These are phyloP conservation scores for Arrhopalites spinosus DNA, from an alignment of 2,888 invertebrate species.

Conservation along the genomic window DNA sequence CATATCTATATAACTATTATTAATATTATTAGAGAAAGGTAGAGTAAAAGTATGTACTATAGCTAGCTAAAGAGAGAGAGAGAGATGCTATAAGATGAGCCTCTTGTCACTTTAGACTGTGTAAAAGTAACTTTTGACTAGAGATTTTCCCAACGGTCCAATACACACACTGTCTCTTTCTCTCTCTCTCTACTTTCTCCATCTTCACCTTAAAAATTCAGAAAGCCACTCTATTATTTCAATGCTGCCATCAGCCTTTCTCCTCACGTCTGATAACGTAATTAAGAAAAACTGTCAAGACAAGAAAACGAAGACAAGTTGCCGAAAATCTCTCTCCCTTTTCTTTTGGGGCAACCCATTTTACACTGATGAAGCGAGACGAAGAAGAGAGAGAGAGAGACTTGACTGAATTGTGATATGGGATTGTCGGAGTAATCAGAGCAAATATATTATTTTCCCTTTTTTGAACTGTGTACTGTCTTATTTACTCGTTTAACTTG, in stretches of 20 bases:
- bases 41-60: not conserved
- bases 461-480: not conserved
- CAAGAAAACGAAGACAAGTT: slow-evolving; percentile 27
- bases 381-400: not conserved
- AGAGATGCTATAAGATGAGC: not conserved
- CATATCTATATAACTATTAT: not conserved
- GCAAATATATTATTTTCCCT: not conserved
- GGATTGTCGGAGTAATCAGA: not conserved
- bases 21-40: not conserved
- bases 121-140: slow-evolving; percentile 13
- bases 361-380: not conserved
- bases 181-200: not conserved
- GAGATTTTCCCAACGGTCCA: slow-evolving; percentile 10
- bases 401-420: not conserved
- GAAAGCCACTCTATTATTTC: slow-evolving; percentile 11
- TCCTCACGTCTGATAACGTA: slow-evolving; percentile 30
- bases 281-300: slow-evolving; percentile 35
- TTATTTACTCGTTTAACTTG: not conserved
- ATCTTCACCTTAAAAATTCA: slow-evolving; percentile 17
- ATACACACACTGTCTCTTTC: not conserved
- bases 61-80: slow-evolving; percentile 2
- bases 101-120: not conserved
- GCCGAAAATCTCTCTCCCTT: not conserved
- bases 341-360: too few relatives aligned
- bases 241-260: slow-evolving; percentile 25